A percentile compares a stretch with the other conserved stretches of the same genome.
phyloP scores from a whole-genome alignment of 2,797 vertebrate species.

The Darevskia mixta region DNA sequence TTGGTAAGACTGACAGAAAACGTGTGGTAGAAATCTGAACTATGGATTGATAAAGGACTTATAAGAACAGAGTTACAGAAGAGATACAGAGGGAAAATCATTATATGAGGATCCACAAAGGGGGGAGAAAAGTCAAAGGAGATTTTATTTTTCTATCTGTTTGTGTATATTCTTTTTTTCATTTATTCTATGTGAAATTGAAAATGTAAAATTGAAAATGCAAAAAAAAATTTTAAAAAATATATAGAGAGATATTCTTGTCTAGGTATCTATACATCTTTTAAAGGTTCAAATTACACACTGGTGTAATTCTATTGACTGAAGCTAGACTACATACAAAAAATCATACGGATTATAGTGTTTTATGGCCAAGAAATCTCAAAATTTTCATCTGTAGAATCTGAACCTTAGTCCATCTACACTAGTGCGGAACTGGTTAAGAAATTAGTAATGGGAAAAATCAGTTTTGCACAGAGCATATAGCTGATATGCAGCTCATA shows the following conservation, averaged over 20 bases:
- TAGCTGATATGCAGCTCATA: neutral
- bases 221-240: no score
- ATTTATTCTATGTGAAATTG: no score
- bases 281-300: neutral
- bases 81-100: no score
- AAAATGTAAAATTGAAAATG: no score
- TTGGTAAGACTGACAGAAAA: no score
- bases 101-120: no score
- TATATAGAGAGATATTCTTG: neutral
- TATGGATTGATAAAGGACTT: no score
- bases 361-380: neutral
- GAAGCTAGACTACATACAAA: neutral
- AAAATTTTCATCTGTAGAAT: conserved; percentile 15
- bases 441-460: conserved; percentile 8
- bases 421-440: conserved; percentile 5
- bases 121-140: no score
- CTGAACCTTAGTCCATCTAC: neutral
- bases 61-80: no score
- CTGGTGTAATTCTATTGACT: neutral
- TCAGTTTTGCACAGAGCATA: neutral
- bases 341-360: neutral
- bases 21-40: no score
- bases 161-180: no score
- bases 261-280: neutral
- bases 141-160: no score